phyloP scores from a whole-genome alignment of 2,113 vertebrate genomes.

The Thermophis baileyi region DNA sequence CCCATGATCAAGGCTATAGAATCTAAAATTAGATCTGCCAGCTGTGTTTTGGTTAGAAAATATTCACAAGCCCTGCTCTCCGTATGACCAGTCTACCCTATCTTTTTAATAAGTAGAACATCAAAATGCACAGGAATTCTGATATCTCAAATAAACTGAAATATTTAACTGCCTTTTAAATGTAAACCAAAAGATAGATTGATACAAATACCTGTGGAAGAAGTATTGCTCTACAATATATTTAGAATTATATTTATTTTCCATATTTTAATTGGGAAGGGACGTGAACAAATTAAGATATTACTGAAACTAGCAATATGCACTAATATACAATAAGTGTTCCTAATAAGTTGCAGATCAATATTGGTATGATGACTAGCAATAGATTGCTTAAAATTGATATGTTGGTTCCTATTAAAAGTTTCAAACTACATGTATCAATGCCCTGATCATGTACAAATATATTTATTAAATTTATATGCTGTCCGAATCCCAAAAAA shows the following conservation, averaged over 20 bases:
- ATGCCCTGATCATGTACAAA: constrained; percentile 21
- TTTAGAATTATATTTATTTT: constrained; percentile 6
- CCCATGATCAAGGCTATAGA: constrained; percentile 61
- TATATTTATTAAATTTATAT: neutral
- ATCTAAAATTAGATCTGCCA: constrained; percentile 68
- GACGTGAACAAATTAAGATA: neutral
- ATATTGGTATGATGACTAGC: constrained; percentile 38
- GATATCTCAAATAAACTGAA: constrained; percentile 14
- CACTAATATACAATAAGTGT: constrained; percentile 41
- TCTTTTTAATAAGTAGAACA: constrained; percentile 43
- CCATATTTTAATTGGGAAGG: constrained; percentile 3
- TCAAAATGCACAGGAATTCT: constrained; percentile 42
- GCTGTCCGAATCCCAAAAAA: neutral
- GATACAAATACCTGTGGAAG: constrained; percentile 6
- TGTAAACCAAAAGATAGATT: constrained; percentile 25
- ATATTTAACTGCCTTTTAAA: constrained; percentile 3
- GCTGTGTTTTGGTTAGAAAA: constrained; percentile 64
- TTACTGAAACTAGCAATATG: constrained; percentile 48
- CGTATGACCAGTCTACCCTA: constrained; percentile 32
- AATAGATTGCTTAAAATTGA: constrained; percentile 22
- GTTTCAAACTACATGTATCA: constrained; percentile 35
- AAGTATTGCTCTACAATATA: neutral
- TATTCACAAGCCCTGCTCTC: constrained; percentile 52
- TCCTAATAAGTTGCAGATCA: constrained; percentile 22
- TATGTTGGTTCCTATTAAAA: constrained; percentile 21